Evolutionary conservation across 2,888 invertebrate genomes (phyloP).

Genomic region (Odontomyia ornata): DNA sequence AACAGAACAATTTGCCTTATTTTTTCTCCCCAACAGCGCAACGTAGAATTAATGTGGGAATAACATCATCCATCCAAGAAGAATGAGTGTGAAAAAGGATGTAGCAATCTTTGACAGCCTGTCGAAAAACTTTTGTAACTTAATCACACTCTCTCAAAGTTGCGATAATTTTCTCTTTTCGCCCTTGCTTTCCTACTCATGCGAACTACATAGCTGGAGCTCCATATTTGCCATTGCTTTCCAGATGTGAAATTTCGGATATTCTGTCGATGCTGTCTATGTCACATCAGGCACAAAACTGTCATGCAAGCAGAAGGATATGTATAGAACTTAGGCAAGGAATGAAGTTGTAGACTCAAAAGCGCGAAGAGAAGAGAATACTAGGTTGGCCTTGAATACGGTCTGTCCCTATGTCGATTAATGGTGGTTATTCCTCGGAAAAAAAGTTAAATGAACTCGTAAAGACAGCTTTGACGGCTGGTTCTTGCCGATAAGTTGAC

Average conservation of each 20-base stretch:
- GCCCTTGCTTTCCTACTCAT: too few species aligned
- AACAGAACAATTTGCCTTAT: too few species aligned
- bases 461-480: conserved; percentile 30
- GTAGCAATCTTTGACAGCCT: too few species aligned
- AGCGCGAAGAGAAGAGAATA: neutral
- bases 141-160: too few species aligned
- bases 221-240: conserved; percentile 1
- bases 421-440: neutral
- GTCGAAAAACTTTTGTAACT: too few species aligned
- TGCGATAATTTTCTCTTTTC: too few species aligned
- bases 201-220: too few species aligned
- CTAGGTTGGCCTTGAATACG: conserved; percentile 45
- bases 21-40: too few species aligned
- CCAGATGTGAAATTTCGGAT: neutral
- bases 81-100: too few species aligned
- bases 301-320: neutral
- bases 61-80: too few species aligned
- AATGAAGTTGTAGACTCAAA: neutral
- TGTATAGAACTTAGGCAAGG: too few species aligned
- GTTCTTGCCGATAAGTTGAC: neutral
- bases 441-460: conserved; percentile 48
- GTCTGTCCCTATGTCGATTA: conserved; percentile 18
- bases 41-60: too few species aligned
- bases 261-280: conserved; percentile 23
- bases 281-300: conserved; percentile 12